Base-by-base conservation (phyloP, 2,797 vertebrate species). In the Melanotaenia boesemani region DNA sequence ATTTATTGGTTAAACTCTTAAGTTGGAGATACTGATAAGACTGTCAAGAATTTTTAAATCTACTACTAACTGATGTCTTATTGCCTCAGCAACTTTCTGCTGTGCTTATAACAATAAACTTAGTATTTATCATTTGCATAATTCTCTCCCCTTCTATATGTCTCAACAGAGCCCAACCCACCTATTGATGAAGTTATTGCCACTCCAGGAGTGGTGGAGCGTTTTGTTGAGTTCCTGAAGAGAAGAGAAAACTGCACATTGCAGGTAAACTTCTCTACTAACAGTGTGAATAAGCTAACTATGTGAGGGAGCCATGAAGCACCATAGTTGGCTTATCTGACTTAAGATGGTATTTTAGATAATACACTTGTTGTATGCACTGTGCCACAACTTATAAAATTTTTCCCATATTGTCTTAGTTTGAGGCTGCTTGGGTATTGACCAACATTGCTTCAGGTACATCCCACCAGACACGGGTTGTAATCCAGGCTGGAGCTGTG, bases 371-470 rank as follows among this genome's bases (percentile, higher is more conserved):
- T 22, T 5, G 28, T 64, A 12, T 65, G 4, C 30, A 9, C 63
- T 13, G 15, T 63, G 3, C 39, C 37, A 1, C 46, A 10, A 18
- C 11, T n/a, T 54, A 16, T 44, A 20, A 16, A 8, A 65, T 24
- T 36, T 22, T 11, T 7, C 11, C 6, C 15, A 26, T 68, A 0
- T 26, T 48, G 1, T 80, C 81, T 58, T 70, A 99, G 97, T 99
- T 99, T 87, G 97, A 99, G 91, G 97, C 97, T 76, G 97, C 97
- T 0, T 99, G 97, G 97, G 97, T 98, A 77, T 92, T 99, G 92
- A 99, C 97, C 82, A 99, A 99, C 92, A 99, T 99, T 86, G 97
- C 97, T 1, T 99, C 97, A 80, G 97, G 97, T 80, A 99, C 97
- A 34, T 98, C 97, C 83, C 95, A 97, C 57, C 97, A 99, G 89